Evolutionary conservation across 2,888 invertebrate species (phyloP), one percentile per base, ranked within the genome.

Genomic region (Lamproptera curius): DNA sequence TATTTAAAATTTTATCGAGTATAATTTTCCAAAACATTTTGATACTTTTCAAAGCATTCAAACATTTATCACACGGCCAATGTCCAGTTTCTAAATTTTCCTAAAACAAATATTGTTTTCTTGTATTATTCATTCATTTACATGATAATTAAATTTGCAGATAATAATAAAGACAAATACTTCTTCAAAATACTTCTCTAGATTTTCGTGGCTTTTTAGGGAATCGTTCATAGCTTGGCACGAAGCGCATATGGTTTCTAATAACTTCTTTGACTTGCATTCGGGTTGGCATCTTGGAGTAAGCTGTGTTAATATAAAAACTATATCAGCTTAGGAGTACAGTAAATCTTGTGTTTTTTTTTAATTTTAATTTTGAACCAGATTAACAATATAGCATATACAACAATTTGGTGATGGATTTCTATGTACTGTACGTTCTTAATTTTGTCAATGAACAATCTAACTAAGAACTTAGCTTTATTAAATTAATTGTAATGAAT

Each of bases 21-120:
- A 87, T 71, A 15, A 86, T 67, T 63, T 72, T 82, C 86, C 86
- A 87, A 61, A 85, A 76, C 73, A 86, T 73, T 63, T 81, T 85
- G 33, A 87, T 70, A 42, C 70, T 76, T 65, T 82, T 86, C n/a
- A 87, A 58, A 17, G 79, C 77, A 26, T 76, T 80, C 41, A 86
- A 62, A 46, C 84, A 86, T 60, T 64, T 66, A 48, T 85, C 83
- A 53, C 84, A 86, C 0, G 87, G 87, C 86, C 86, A 86, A 53
- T 79, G 68, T 31, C 73, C 71, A 1, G 86, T 81, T 67, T 85
- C 80, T 36, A 84, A 65, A 45, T 86, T 83, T 59, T 87, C 85
- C 85, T 82, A 50, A 58, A 33, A 37, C 42, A 34, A 39, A 42
- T 41, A 23, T 44, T 20, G 15, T 14, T 16, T 20, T 20, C 20